Conservation (phyloP, 1,140 invertebrate genomes). For the Meloidogyne hapla region DNA sequence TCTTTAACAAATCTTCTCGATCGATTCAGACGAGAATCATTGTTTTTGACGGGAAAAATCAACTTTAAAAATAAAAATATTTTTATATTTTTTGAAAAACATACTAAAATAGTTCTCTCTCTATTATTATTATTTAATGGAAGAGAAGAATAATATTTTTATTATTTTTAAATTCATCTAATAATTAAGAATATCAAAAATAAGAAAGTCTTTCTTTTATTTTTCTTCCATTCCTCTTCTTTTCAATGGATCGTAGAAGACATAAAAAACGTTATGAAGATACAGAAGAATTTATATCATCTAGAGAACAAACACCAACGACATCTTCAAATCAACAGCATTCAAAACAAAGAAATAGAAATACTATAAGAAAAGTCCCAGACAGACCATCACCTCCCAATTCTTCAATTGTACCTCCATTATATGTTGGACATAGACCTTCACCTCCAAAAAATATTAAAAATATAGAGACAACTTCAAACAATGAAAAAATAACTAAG, state of each 20-base stretch:
- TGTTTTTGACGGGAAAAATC: neutral
- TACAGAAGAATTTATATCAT: neutral
- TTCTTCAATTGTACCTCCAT: neutral
- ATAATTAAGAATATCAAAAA: neutral
- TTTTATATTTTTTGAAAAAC: neutral
- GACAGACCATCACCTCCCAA: neutral
- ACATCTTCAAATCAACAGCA: neutral
- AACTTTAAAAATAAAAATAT: neutral
- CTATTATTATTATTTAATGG: too few species aligned
- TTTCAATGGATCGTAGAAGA: neutral
- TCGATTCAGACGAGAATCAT: neutral
- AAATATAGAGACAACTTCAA: slow-evolving; percentile 8
- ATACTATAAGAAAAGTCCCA: neutral
- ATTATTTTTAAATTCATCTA: too few species aligned
- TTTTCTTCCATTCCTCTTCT: too few species aligned
- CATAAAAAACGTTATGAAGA: neutral
- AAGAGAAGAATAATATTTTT: too few species aligned
- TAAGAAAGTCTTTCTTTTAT: neutral
- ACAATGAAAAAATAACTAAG: neutral
- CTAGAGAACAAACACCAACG: neutral
- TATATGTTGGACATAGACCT: neutral
- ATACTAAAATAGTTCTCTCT: too few species aligned
- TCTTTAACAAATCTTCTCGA: too few species aligned
- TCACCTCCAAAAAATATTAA: slow-evolving; percentile 20
- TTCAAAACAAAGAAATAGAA: neutral